Evolutionary conservation across 2,113 vertebrate genomes (phyloP).

Genomic region (Neolamprologus variostigma): DNA sequence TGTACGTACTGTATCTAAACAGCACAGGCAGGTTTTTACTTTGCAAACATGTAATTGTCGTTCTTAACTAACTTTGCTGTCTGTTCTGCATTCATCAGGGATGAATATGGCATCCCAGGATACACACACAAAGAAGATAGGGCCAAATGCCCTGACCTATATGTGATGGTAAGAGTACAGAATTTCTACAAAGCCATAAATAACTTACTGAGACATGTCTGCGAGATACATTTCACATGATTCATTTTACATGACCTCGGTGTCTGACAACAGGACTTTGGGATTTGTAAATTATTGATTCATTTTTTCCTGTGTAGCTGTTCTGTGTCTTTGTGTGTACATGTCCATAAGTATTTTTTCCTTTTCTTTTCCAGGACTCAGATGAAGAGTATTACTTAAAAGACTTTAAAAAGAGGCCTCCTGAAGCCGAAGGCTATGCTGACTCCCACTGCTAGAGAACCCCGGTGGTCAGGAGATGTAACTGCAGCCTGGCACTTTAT

Average conservation of each 20-base stretch:
- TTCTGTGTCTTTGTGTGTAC: background rate
- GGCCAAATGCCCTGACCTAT: constrained; percentile 45
- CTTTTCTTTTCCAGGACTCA: constrained; percentile 41
- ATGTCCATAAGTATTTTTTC: background rate
- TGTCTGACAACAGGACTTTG: constrained; percentile 5
- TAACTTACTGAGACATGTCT: constrained; percentile 38
- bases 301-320: background rate
- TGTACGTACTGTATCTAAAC: background rate
- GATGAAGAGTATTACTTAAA: constrained; percentile 44
- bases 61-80: background rate
- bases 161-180: constrained; percentile 47
- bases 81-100: constrained; percentile 39
- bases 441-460: constrained; percentile 62
- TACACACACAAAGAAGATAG: background rate
- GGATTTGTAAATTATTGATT: constrained; percentile 27
- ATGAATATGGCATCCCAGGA: constrained; percentile 26
- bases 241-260: constrained; percentile 40
- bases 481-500: background rate
- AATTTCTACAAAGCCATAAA: constrained; percentile 15
- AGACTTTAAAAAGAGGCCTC: background rate
- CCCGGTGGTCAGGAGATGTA: background rate
- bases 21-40: background rate
- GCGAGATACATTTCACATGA: constrained; percentile 30
- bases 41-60: background rate
- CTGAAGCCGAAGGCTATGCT: background rate